Evolutionary conservation across 2,797 vertebrate genomes (phyloP), one percentile per base, ranked within the genome.

Genomic region (Pseudochirops cupreus): DNA sequence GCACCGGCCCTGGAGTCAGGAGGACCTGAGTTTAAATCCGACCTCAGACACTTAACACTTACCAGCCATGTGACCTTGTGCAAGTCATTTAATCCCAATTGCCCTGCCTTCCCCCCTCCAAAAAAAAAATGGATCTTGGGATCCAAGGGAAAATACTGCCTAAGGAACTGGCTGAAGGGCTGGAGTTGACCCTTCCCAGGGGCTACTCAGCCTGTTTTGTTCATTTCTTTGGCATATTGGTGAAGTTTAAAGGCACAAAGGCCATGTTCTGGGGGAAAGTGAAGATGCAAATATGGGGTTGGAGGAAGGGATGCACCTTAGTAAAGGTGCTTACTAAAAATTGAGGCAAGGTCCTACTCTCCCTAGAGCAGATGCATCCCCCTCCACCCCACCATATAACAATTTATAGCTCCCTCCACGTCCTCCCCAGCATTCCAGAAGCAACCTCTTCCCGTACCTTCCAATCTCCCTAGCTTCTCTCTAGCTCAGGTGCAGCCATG

Each of bases 101-200:
- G 53, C 53, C 53, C 53, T 53, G 53, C 53, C 53, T 9, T 53
- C 6, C 53, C 0, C 7, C 53, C 53, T 53, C 53, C 53, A 53
- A 9, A 53, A 55, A 55, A 55, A 53, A 55, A 55, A 55, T 55
- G n/a, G 92, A 57, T 39, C 53, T 33, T 74, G 95, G 82, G 91
- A 97, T 96, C 82, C 91, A 92, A 94, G 96, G 96, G 55, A 97
- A 97, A 98, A 98, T 97, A 98, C 98, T 98, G 97, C 98, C 91
- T 67, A 91, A 96, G 93, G 96, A 59, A 95, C 96, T 98, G 97
- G 97, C 97, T 94, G 91, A 13, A 93, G 97, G 97, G 93, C 94
- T 92, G 96, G 97, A 97, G 92, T 95, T 92, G 95, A 97, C 96
- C 97, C 96, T 97, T 96, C 9, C 1, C 96, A 94, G 94, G 10